These are phyloP conservation scores for Oxystoma pomonae DNA, from an alignment of 2,888 invertebrate genomes.

Conservation along the genomic window DNA sequence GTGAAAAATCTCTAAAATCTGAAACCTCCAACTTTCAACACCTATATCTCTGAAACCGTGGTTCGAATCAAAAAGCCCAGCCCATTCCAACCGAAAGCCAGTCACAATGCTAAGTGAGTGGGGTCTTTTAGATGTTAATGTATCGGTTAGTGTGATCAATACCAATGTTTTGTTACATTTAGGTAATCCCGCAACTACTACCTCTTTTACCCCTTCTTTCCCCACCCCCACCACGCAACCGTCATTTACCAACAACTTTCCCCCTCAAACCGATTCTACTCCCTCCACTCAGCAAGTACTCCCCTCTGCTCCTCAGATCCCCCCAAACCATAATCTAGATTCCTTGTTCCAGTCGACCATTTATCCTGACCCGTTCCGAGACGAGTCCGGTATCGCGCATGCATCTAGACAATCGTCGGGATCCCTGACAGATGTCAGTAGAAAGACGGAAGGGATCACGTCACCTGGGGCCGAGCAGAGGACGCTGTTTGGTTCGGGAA, in stretches of 20 bases:
- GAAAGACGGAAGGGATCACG: conserved; percentile 26
- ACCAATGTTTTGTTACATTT: conserved; percentile 10
- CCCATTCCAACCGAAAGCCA: no score
- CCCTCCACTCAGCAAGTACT: neutral
- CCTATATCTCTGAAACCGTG: no score
- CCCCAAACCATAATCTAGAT: conserved; percentile 54
- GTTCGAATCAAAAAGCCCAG: no score
- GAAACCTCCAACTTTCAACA: no score
- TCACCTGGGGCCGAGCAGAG: conserved; percentile 38
- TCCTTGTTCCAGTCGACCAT: conserved; percentile 62
- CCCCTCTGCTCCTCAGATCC: neutral
- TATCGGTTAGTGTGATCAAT: conserved; percentile 15
- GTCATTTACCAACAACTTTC: conserved; percentile 11
- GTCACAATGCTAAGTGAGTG: no score
- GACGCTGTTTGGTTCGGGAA: conserved; percentile 33
- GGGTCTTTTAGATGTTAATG: no score
- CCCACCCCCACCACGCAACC: conserved; percentile 29
- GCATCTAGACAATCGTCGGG: conserved; percentile 15
- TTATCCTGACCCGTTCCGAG: conserved; percentile 67
- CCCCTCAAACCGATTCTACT: conserved; percentile 22
- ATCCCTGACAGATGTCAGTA: conserved; percentile 19
- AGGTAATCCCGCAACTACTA: neutral
- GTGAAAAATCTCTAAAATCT: no score
- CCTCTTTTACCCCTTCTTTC: conserved; percentile 33
- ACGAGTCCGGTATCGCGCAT: conserved; percentile 14